These are phyloP conservation scores for Elgaria multicarinata DNA, from an alignment of 2,113 vertebrate genomes.

Conservation along the genomic window DNA sequence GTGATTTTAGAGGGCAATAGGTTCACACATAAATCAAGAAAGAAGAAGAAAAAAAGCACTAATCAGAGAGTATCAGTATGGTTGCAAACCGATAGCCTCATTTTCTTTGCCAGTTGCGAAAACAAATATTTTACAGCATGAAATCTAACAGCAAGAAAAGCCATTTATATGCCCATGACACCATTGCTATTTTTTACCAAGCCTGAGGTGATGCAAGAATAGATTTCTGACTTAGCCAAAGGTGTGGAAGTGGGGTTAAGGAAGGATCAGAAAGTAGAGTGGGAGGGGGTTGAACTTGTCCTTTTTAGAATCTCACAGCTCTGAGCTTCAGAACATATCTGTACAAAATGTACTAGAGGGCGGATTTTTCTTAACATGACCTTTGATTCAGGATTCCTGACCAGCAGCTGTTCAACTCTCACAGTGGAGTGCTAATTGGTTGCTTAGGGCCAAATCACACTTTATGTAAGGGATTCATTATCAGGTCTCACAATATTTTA, in stretches of 20 bases:
- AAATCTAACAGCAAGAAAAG: conserved; percentile 13
- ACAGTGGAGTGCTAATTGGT: conserved; percentile 1
- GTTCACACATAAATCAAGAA: background rate
- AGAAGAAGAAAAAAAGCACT: background rate
- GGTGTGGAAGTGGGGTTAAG: conserved; percentile 9
- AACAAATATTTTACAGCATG: background rate
- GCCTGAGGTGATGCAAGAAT: conserved; percentile 11
- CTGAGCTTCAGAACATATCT: background rate
- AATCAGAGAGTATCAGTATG: background rate
- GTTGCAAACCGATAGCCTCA: background rate
- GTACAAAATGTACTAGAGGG: background rate
- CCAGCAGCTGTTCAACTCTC: background rate
- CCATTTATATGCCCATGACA: conserved; percentile 17
- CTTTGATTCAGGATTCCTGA: background rate
- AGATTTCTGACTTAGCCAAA: conserved; percentile 7
- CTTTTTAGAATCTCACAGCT: background rate
- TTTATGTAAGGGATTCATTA: background rate
- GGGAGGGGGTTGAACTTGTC: too few species aligned
- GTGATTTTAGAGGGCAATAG: background rate
- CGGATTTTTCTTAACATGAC: background rate
- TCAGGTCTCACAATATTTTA: background rate
- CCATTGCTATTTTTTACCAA: conserved; percentile 14
- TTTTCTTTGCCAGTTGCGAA: conserved; percentile 3
- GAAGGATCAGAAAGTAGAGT: conserved; percentile 4
- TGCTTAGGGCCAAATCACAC: background rate